A percentile compares a stretch with the other conserved stretches of the same genome.
Evolutionary conservation across 2,113 vertebrate species (phyloP).

Genomic region (Tachysurus fulvidraco): DNA sequence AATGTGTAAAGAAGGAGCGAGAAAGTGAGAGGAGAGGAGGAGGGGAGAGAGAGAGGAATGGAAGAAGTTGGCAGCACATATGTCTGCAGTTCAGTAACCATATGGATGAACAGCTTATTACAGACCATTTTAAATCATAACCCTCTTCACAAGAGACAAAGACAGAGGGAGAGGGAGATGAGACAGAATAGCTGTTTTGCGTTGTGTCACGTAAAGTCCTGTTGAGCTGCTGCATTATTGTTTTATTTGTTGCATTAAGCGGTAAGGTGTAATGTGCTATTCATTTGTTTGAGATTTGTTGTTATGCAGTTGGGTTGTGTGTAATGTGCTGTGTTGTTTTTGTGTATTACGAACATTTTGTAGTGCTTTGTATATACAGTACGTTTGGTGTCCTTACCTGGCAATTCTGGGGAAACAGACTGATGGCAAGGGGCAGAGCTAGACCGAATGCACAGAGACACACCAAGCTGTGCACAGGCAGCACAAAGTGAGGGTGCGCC

Average conservation of each 20-base stretch:
- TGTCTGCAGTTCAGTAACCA: conserved; percentile 59
- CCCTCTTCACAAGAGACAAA: conserved; percentile 45
- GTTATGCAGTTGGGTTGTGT: neutral
- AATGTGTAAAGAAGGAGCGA: conserved; percentile 69
- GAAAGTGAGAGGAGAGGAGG: conserved; percentile 63
- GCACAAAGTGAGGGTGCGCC: conserved; percentile 74
- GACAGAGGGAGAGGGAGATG: conserved; percentile 24
- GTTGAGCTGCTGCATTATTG: conserved; percentile 20
- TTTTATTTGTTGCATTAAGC: neutral
- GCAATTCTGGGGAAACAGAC: conserved; percentile 93
- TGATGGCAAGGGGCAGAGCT: conserved; percentile 93
- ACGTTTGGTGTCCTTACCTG: conserved; percentile 72
- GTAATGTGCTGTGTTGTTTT: neutral
- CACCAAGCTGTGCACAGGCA: conserved; percentile 89
- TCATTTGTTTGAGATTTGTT: conserved; percentile 17
- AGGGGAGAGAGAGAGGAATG: conserved; percentile 56
- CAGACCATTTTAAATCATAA: conserved; percentile 57
- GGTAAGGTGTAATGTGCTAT: neutral
- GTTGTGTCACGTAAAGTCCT: conserved; percentile 18
- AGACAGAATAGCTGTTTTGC: neutral
- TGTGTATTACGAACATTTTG: too few relatives aligned
- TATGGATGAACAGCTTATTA: conserved; percentile 61
- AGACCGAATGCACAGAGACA: conserved; percentile 88
- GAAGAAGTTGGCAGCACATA: conserved; percentile 58
- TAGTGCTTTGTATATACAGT: neutral